These are phyloP conservation scores for Lymantria monacha DNA, from an alignment of 2,888 invertebrate species.

Conservation along the genomic window DNA sequence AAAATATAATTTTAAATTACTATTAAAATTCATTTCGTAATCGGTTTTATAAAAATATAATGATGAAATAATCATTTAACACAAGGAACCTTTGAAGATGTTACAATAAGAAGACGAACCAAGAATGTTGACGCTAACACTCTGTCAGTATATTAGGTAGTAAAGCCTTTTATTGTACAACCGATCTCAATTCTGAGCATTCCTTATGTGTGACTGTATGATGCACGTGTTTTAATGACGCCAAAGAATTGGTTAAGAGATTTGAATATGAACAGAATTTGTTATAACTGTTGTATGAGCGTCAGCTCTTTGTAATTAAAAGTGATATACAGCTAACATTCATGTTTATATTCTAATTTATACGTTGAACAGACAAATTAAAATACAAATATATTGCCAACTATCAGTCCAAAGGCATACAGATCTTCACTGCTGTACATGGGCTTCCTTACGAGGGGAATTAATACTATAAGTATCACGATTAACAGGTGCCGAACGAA, in stretches of 20 bases:
- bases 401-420: too few species aligned
- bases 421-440: too few species aligned
- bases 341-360: too few species aligned
- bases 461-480: too few species aligned
- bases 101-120: constrained; percentile 26
- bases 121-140: constrained; percentile 19
- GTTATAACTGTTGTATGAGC: constrained; percentile 20
- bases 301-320: constrained; percentile 15
- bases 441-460: too few species aligned
- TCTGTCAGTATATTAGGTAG: constrained; percentile 34
- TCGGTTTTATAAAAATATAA: too few species aligned
- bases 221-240: constrained; percentile 51
- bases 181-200: constrained; percentile 56
- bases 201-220: constrained; percentile 57
- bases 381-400: too few species aligned
- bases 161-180: constrained; percentile 44
- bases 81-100: constrained; percentile 14
- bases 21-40: too few species aligned
- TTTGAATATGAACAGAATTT: constrained; percentile 45
- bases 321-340: constrained; percentile 6
- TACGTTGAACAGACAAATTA: too few species aligned
- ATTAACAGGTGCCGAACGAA: too few species aligned
- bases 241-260: constrained; percentile 34
- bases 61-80: constrained; percentile 6
- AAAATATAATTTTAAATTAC: constrained; percentile 11